A percentile compares a stretch with the other conserved stretches of the same genome.
Conservation (phyloP, 1,140 invertebrate genomes). For the Semibalanus balanoides region DNA sequence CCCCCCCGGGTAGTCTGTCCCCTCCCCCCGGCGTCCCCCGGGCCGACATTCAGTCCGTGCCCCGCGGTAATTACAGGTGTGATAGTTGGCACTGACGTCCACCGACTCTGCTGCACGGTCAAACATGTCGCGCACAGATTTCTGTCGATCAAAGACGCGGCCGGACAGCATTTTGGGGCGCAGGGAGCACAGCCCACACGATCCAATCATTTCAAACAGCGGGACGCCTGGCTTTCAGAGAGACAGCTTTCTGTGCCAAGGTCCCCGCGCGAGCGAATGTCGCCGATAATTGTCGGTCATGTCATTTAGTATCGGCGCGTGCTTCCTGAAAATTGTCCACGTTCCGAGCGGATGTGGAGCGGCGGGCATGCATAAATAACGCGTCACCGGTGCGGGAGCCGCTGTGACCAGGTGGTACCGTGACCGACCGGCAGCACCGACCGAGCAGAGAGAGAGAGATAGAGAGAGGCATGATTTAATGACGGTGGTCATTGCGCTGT, state of each 20-base stretch:
- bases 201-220: too few species aligned
- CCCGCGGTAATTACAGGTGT: neutral
- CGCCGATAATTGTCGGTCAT: neutral
- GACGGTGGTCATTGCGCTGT: neutral
- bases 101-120: too few species aligned
- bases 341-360: neutral
- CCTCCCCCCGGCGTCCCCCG: neutral
- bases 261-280: neutral
- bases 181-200: too few species aligned
- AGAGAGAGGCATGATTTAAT: neutral
- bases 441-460: too few species aligned
- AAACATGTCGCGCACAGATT: neutral
- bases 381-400: too few species aligned
- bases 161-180: too few species aligned
- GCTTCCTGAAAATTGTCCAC: neutral
- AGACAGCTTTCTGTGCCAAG: neutral
- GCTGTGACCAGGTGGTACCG: neutral
- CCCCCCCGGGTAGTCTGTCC: too few species aligned
- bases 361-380: neutral
- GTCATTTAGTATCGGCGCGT: neutral
- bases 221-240: too few species aligned
- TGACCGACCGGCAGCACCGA: too few species aligned
- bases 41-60: too few species aligned
- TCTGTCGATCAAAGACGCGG: neutral
- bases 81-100: neutral